phyloP scores from a whole-genome alignment of 2,113 vertebrate species.

The Elaphurus davidianus region DNA sequence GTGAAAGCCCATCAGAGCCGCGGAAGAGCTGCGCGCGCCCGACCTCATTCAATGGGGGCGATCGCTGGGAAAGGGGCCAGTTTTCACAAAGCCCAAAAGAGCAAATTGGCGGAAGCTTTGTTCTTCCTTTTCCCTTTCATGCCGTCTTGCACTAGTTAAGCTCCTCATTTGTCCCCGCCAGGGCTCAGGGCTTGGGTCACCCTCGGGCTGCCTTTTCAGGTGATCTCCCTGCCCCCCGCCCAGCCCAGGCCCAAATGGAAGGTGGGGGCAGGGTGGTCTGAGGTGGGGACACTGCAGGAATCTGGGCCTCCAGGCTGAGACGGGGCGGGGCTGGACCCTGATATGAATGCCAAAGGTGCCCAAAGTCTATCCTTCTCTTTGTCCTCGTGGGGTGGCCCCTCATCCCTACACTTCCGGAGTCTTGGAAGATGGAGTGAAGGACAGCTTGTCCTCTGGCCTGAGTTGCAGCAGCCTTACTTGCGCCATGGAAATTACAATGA shows the following conservation, averaged over 20 bases:
- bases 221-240: constrained; percentile 66
- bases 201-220: constrained; percentile 81
- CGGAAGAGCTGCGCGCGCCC: constrained; percentile 83
- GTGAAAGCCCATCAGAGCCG: constrained; percentile 85
- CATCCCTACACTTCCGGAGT: neutral
- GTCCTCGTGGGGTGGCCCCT: accelerated
- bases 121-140: constrained; percentile 80
- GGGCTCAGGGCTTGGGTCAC: constrained; percentile 78
- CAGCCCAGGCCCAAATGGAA: constrained; percentile 56
- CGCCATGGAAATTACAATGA: neutral
- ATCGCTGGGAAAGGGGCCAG: constrained; percentile 88
- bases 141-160: constrained; percentile 82
- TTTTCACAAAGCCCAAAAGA: constrained; percentile 86
- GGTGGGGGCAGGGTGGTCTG: constrained; percentile 37
- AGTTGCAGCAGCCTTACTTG: neutral
- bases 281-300: neutral
- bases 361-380: accelerated
- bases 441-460: accelerated
- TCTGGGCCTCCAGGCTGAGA: accelerated
- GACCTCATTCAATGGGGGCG: constrained; percentile 86
- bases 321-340: accelerated
- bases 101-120: constrained; percentile 88
- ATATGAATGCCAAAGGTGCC: neutral
- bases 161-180: constrained; percentile 79
- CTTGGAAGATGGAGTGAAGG: neutral